phyloP scores from a whole-genome alignment of 2,113 vertebrate genomes.

The Grallaria varia region DNA sequence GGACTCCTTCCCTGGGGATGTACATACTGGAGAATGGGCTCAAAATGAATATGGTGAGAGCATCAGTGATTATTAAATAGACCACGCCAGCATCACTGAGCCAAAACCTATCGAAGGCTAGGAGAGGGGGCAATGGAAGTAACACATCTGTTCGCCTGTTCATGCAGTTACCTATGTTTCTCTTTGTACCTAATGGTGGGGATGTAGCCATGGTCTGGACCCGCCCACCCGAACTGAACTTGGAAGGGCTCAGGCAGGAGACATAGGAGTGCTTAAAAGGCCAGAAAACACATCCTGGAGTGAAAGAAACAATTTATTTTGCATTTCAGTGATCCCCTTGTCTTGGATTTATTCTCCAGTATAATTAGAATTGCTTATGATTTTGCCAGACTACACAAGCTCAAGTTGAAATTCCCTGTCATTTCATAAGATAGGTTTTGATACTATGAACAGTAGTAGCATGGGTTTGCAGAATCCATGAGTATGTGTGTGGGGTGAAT shows the following conservation, averaged over 20 bases:
- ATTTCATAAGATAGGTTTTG: neutral
- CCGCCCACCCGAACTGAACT: neutral
- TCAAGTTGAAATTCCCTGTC: neutral
- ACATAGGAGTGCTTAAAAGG: neutral
- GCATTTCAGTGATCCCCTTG: neutral
- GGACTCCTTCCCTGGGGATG: neutral
- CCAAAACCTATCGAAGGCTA: neutral
- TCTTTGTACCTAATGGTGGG: neutral
- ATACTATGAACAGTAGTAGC: neutral
- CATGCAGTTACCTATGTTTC: neutral
- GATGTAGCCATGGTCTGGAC: neutral
- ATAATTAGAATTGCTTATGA: neutral
- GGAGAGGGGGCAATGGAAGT: rapidly evolving
- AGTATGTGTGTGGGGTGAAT: neutral
- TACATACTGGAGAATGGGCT: neutral
- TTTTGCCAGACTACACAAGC: neutral
- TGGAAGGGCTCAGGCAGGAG: neutral
- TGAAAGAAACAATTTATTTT: neutral
- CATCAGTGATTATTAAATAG: neutral
- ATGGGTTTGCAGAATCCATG: neutral
- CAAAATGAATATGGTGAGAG: rapidly evolving
- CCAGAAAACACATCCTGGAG: neutral
- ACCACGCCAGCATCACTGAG: neutral
- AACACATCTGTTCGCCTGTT: neutral
- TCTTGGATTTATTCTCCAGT: neutral